A percentile compares a stretch with the other conserved stretches of the same genome.
These are phyloP conservation scores for roundworm (Caenorhabditis elegans) DNA, from an alignment of 1,140 invertebrate genomes.

Conservation along the genomic window WBcel235 BX284605.5:4074001-4074500, in stretches of 20 bases:
- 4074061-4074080: no score
- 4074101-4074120: no score
- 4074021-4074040: no score
- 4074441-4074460: background rate
- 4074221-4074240: background rate
- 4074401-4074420: background rate
- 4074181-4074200: background rate
- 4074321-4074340: constrained; percentile 61
- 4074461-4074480: background rate
- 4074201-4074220: background rate
- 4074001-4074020: no score
- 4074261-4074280: constrained; percentile 54
- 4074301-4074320: constrained; percentile 61
- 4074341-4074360: constrained; percentile 64
- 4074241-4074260: background rate
- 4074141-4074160: no score
- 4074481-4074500: background rate
- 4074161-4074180: background rate
- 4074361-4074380: constrained; percentile 33
- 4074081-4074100: no score
- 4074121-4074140: no score
- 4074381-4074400: background rate
- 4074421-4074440: background rate
- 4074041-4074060: no score
- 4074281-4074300: constrained; percentile 61